Evolutionary conservation across 2,797 vertebrate genomes (phyloP).

Genomic region (Chromobotia macracanthus): DNA sequence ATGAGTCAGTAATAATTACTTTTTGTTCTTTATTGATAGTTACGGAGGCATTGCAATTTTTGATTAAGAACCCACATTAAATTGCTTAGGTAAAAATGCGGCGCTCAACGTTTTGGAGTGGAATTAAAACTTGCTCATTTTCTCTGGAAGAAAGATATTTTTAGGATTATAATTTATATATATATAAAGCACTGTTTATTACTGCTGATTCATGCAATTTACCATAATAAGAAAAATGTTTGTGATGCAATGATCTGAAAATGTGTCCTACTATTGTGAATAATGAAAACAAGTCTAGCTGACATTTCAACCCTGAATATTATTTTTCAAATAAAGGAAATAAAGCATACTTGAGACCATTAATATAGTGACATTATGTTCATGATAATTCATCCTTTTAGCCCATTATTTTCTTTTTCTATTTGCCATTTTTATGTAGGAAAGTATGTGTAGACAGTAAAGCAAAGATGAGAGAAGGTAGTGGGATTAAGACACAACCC

Average conservation of each 20-base stretch:
- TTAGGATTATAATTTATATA: conserved; percentile 48
- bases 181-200: conserved; percentile 28
- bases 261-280: not conserved
- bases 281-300: too few species aligned
- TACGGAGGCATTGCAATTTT: conserved; percentile 71
- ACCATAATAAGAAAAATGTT: conserved; percentile 13
- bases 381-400: not conserved
- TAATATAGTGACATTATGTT: not conserved
- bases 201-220: conserved; percentile 23
- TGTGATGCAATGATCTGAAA: not conserved
- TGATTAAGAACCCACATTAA: conserved; percentile 72
- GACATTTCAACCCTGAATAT: not conserved
- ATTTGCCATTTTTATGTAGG: too few species aligned
- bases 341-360: not conserved
- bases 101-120: too few species aligned
- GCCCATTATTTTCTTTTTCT: too few species aligned
- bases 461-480: too few species aligned
- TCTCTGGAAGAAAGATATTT: conserved; percentile 55
- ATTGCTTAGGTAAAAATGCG: conserved; percentile 35
- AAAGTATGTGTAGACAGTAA: too few species aligned
- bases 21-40: conserved; percentile 72
- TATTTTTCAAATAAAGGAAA: not conserved
- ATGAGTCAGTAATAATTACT: conserved; percentile 74
- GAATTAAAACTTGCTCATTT: conserved; percentile 55
- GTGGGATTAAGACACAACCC: too few species aligned